Conservation (phyloP, 1,140 invertebrate species). For the Solenopsis invicta region DNA sequence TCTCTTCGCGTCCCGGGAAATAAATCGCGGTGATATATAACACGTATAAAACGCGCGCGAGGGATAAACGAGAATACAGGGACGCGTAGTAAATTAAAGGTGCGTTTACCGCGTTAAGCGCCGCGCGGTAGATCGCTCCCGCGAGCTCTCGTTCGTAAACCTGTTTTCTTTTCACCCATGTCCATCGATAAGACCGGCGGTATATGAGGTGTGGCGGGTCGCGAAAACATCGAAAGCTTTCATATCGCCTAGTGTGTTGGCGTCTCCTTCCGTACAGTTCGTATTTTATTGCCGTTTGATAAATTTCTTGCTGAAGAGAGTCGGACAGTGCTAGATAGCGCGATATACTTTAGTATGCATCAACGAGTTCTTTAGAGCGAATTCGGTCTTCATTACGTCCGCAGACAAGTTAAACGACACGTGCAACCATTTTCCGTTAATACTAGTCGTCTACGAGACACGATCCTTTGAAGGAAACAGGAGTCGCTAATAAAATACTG, state of each 20-base stretch:
- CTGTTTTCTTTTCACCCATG: conserved; percentile 55
- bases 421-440: not conserved
- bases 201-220: not conserved
- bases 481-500: conserved; percentile 30
- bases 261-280: not conserved
- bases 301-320: conserved; percentile 17
- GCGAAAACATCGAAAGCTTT: conserved; percentile 9
- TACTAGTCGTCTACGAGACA: not conserved
- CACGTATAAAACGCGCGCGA: not conserved
- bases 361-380: conserved; percentile 9
- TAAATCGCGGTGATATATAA: conserved; percentile 51
- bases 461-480: conserved; percentile 26
- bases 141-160: conserved; percentile 61
- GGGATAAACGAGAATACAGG: conserved; percentile 58
- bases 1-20: not conserved
- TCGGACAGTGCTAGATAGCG: conserved; percentile 23
- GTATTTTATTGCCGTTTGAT: conserved; percentile 11
- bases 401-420: conserved; percentile 15
- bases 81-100: conserved; percentile 56
- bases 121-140: conserved; percentile 14
- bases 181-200: conserved; percentile 36
- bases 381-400: conserved; percentile 22
- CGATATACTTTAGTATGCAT: not conserved
- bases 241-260: not conserved
- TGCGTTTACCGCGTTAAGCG: conserved; percentile 58